These are phyloP conservation scores for Whitmania pigra DNA, from an alignment of 1,140 invertebrate species.

Conservation along the genomic window DNA sequence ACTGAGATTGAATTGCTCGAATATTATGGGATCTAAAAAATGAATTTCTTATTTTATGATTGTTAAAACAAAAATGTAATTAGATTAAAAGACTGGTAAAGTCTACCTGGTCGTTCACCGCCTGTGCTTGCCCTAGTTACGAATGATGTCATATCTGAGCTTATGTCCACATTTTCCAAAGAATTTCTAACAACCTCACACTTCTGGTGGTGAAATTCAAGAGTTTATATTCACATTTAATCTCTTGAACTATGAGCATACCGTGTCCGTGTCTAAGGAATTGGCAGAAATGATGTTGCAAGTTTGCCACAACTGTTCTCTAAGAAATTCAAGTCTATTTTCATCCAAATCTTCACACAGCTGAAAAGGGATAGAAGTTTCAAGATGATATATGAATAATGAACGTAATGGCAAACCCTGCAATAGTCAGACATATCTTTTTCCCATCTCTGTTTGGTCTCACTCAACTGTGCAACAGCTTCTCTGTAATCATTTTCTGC, in stretches of 20 bases:
- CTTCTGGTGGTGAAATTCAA: neutral
- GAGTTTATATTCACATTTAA: neutral
- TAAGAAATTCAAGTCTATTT: slow-evolving; percentile 7
- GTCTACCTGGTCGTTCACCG: neutral
- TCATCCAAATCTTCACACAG: slow-evolving; percentile 7
- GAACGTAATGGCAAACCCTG: neutral
- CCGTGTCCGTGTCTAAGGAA: neutral
- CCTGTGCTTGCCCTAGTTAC: neutral
- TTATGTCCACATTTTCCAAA: neutral
- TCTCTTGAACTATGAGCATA: neutral
- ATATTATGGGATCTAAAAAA: no score
- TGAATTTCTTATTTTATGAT: no score
- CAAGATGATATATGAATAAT: neutral
- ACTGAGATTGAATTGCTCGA: no score
- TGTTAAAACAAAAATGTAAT: no score
- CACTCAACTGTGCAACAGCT: neutral
- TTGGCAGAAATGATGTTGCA: neutral
- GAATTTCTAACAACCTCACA: slow-evolving; percentile 5
- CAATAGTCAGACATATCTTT: slow-evolving; percentile 1
- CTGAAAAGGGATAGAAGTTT: neutral
- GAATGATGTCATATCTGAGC: neutral
- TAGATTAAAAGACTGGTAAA: no score
- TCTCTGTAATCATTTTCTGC: neutral
- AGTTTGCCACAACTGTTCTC: neutral
- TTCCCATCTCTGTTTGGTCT: neutral